Conservation (phyloP, 2,888 invertebrate genomes). For the Alsophila aescularia region DNA sequence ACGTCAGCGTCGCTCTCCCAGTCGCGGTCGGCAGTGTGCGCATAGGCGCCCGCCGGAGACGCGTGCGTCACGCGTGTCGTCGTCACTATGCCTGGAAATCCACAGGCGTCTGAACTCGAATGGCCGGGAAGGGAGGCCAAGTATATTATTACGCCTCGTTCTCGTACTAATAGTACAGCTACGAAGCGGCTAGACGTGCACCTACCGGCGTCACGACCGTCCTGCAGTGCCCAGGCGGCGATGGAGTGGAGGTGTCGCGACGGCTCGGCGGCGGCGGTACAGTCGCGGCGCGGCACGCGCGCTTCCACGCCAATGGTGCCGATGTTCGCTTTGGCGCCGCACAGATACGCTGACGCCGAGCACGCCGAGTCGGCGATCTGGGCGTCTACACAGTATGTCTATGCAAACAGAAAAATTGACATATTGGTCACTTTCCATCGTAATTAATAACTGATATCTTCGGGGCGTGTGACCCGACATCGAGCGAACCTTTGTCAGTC, state of each 20-base stretch:
- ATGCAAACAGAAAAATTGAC: not conserved
- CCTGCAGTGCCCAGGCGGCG: slow-evolving; percentile 86
- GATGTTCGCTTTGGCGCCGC: slow-evolving; percentile 87
- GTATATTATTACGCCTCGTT: no score
- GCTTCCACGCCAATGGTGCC: slow-evolving; percentile 88
- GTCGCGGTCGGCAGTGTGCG: slow-evolving; percentile 87
- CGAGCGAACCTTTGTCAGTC: slow-evolving; percentile 85
- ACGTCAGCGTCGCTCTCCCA: slow-evolving; percentile 89
- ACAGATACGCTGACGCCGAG: slow-evolving; percentile 87
- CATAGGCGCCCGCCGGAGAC: slow-evolving; percentile 88
- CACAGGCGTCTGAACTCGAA: not conserved
- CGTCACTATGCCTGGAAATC: slow-evolving; percentile 86
- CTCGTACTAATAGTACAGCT: no score
- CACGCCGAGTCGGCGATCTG: slow-evolving; percentile 90
- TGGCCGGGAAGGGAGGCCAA: not conserved
- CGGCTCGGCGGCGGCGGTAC: slow-evolving; percentile 77
- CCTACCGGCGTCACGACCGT: slow-evolving; percentile 66
- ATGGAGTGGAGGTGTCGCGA: slow-evolving; percentile 85
- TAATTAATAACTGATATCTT: no score
- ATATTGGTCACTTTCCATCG: no score
- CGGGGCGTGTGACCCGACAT: no score
- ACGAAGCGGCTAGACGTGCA: no score
- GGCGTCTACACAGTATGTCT: slow-evolving; percentile 85
- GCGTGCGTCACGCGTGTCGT: slow-evolving; percentile 92
- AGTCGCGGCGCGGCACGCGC: slow-evolving; percentile 84